phyloP scores from a whole-genome alignment of 2,113 vertebrate species.

The Microtus oregoni region DNA sequence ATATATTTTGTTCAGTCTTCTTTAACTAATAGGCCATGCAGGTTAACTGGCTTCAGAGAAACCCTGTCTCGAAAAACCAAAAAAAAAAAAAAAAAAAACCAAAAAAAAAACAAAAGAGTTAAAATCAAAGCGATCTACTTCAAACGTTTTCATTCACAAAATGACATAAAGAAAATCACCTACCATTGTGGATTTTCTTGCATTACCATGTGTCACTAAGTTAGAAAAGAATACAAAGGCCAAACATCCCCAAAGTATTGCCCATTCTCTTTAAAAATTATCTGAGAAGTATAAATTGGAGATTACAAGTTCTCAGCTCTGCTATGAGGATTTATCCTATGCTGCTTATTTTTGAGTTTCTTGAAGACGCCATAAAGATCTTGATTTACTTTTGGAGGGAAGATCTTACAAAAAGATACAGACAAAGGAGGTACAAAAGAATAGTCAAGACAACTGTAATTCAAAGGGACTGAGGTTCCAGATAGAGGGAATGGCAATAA shows the following conservation, averaged over 20 bases:
- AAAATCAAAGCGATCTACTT: constrained; percentile 74
- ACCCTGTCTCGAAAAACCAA: no score
- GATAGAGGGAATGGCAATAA: background rate
- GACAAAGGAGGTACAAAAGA: background rate
- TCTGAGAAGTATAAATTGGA: constrained; percentile 23
- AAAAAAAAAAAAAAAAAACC: no score
- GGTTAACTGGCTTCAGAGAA: constrained; percentile 73
- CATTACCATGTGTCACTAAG: constrained; percentile 43
- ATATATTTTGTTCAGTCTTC: constrained; percentile 19
- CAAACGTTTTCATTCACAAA: constrained; percentile 64
- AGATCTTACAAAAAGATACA: background rate
- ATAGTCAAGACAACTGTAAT: background rate
- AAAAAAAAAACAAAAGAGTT: no score
- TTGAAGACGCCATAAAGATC: background rate
- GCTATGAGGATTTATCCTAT: background rate
- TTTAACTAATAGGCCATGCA: constrained; percentile 71
- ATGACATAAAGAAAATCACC: constrained; percentile 17
- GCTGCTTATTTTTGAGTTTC: background rate
- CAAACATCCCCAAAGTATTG: background rate
- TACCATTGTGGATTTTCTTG: constrained; percentile 9
- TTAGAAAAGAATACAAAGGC: constrained; percentile 35
- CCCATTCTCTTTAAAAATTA: constrained; percentile 48
- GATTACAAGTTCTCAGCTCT: background rate
- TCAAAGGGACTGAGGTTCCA: background rate
- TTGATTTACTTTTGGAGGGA: background rate